Conservation (phyloP, 2,113 vertebrate species). For the Aegotheles bennettii region DNA sequence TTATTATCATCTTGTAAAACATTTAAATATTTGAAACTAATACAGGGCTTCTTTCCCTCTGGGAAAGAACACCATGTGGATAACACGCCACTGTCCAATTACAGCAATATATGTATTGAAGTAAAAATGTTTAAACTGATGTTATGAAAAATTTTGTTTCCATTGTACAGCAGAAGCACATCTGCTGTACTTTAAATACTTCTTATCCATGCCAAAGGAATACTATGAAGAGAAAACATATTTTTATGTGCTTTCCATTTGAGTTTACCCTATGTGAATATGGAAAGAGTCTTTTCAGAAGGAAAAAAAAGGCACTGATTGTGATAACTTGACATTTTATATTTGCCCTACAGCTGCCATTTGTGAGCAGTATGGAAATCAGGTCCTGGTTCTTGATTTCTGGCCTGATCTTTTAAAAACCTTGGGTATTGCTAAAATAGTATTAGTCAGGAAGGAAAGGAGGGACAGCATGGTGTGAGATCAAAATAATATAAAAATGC, state of each 20-base stretch:
- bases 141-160: background rate
- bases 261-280: constrained; percentile 30
- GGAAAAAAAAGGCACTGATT: constrained; percentile 18
- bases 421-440: background rate
- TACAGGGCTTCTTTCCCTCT: background rate
- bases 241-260: constrained; percentile 39
- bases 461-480: background rate
- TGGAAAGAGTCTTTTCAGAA: background rate
- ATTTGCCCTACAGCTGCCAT: background rate
- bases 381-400: background rate
- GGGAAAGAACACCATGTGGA: background rate
- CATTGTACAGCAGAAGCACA: background rate
- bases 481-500: background rate
- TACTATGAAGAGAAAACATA: background rate
- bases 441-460: background rate
- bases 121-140: constrained; percentile 28
- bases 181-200: constrained; percentile 39
- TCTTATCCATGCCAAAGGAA: constrained; percentile 6
- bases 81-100: background rate
- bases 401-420: background rate
- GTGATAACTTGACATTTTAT: background rate
- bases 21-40: background rate
- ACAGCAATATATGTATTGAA: background rate
- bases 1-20: background rate
- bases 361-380: background rate